These are phyloP conservation scores for Phalacrocorax aristotelis DNA, from an alignment of 2,113 vertebrate genomes.

Conservation along the genomic window DNA sequence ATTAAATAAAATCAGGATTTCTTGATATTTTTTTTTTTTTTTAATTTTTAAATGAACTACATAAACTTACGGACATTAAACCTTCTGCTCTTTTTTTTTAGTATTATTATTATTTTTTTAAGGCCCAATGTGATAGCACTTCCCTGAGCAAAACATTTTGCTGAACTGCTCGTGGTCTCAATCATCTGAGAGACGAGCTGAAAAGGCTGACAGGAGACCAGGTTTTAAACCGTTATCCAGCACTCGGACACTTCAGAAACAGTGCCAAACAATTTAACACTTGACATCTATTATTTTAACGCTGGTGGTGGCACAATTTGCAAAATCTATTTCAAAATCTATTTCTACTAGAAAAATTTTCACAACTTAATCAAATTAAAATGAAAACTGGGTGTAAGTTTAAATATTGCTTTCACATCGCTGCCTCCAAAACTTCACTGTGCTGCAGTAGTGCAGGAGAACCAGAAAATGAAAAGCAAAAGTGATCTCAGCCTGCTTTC, in stretches of 20 bases:
- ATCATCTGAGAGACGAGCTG: neutral
- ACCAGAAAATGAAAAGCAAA: neutral
- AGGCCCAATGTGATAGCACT: neutral
- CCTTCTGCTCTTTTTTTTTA: neutral
- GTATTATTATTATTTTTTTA: neutral
- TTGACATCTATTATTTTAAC: neutral
- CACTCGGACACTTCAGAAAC: neutral
- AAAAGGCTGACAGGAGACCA: neutral
- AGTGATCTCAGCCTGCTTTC: neutral
- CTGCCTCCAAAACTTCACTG: neutral
- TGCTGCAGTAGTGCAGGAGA: neutral
- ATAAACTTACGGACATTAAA: neutral
- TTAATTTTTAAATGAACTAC: neutral
- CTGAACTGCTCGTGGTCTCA: neutral
- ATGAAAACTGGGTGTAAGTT: neutral
- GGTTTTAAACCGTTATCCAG: neutral
- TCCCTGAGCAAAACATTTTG: neutral
- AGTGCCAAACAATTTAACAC: neutral
- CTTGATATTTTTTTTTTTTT: neutral
- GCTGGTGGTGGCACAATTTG: neutral
- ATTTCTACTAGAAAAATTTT: neutral
- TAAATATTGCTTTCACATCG: neutral
- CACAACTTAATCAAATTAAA: neutral
- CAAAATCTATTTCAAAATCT: conserved; percentile 14
- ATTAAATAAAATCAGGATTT: neutral